These are phyloP conservation scores for Balearica regulorum DNA, from an alignment of 2,797 vertebrate species.

Conservation along the genomic window DNA sequence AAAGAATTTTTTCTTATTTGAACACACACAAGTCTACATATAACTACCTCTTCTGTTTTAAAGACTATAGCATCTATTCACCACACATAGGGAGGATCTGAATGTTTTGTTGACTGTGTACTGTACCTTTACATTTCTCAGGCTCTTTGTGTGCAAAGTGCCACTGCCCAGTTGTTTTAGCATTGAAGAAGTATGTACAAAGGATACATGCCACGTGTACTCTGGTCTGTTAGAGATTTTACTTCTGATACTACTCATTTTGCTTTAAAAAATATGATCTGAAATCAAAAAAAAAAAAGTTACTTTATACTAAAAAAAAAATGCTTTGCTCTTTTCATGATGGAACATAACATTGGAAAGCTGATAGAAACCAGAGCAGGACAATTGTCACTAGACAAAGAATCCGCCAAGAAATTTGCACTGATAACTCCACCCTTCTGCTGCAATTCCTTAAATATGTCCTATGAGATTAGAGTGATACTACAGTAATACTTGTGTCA, in stretches of 20 bases:
- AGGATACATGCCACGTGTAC: not conserved
- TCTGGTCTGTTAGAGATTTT: not conserved
- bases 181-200: not conserved
- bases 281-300: not conserved
- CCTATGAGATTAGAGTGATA: not conserved
- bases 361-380: not conserved
- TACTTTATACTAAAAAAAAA: not conserved
- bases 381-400: not conserved
- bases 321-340: not conserved
- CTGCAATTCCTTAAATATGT: conserved; percentile 18
- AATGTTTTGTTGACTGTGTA: not conserved
- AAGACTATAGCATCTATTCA: not conserved
- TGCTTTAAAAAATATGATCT: not conserved
- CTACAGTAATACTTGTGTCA: not conserved
- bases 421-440: conserved; percentile 8
- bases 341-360: not conserved
- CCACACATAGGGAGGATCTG: not conserved
- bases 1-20: not conserved
- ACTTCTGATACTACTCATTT: not conserved
- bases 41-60: not conserved
- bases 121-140: not conserved
- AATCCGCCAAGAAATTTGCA: not conserved
- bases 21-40: not conserved
- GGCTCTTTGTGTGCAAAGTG: not conserved
- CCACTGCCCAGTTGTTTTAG: not conserved